phyloP scores from a whole-genome alignment of 2,797 vertebrate species.

The Salmo trutta region DNA sequence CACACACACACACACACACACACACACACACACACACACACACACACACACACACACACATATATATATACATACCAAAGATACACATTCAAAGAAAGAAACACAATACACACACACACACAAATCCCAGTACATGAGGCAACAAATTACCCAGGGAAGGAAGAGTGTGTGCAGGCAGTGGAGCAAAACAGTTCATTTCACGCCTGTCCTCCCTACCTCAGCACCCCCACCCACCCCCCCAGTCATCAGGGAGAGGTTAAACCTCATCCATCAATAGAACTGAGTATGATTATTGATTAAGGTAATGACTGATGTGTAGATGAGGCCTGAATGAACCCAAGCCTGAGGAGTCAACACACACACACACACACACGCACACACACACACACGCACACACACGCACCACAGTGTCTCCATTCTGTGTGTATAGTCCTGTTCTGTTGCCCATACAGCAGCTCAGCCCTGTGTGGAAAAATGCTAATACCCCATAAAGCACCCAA shows the following conservation, averaged over 20 bases:
- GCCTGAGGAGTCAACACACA: conserved; percentile 21
- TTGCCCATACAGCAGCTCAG: conserved; percentile 8
- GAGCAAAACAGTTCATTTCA: conserved; percentile 86
- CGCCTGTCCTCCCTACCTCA: conserved; percentile 79
- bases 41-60: conserved; percentile 26
- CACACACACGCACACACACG: neutral
- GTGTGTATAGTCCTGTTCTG: conserved; percentile 1
- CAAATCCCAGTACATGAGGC: conserved; percentile 67
- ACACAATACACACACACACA: conserved; percentile 17
- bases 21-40: conserved; percentile 23
- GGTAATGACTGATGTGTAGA: conserved; percentile 47
- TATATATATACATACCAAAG: neutral
- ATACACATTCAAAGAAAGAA: conserved; percentile 15
- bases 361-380: neutral
- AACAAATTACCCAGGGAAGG: conserved; percentile 78
- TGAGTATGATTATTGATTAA: conserved; percentile 72
- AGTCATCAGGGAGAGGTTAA: conserved; percentile 59
- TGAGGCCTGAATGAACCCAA: conserved; percentile 6
- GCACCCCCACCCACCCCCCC: conserved; percentile 38
- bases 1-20: conserved; percentile 13
- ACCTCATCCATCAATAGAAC: conserved; percentile 65
- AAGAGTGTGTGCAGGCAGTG: conserved; percentile 72
- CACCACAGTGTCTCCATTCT: neutral
- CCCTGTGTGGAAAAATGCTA: conserved; percentile 51
- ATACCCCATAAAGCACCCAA: conserved; percentile 71